Evolutionary conservation across 2,797 vertebrate genomes (phyloP), one percentile per base, ranked within the genome.

Genomic region (Channa striata): DNA sequence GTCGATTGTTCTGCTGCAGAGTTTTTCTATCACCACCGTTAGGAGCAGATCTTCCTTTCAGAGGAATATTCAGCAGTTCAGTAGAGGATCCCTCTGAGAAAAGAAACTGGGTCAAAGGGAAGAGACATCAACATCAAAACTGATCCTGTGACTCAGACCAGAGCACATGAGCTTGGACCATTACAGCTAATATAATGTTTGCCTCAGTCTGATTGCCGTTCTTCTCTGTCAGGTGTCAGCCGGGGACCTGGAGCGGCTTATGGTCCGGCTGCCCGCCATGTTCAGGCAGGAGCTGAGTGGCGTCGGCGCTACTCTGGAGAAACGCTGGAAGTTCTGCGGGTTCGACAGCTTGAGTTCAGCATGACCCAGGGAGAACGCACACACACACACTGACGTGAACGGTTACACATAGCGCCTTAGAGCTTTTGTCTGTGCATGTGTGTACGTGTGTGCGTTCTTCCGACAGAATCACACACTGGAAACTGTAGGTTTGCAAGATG

Each of bases 321-420:
- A 98, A 83, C 95, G 97, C 11, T 99, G 97, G 97, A 99, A 97
- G 91, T 95, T 99, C 89, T 98, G 96, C 80, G 97, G 96, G 77
- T 99, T 99, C 39, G 95, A 97, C 89, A 95, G 94, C 86, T 95
- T 98, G 70, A 94, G 96, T 68, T 96, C 96, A 0, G 70, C 93
- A 77, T 97, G 95, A 96, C 90, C 53, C 61, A 84, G 80, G 84
- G 49, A 74, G 67, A 66, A 50, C 78, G 81, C 75, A 51, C 86
- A 57, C 85, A 57, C 85, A 73, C 63, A 23, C 62, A 13, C 17
- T 8, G 25, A 21, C 17, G 5, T 42, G n/a, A 54, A 51, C 8
- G 8, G 36, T 1, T 1, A 5, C 20, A 19, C 40, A 20, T 11
- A 5, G 14, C 12, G 34, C 11, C 25, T 50, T 43, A 2, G 57